A percentile compares a stretch with the other conserved stretches of the same genome.
Evolutionary conservation across 1,140 invertebrate genomes (phyloP).

Genomic region (Aphaenogaster ashmeadi): DNA sequence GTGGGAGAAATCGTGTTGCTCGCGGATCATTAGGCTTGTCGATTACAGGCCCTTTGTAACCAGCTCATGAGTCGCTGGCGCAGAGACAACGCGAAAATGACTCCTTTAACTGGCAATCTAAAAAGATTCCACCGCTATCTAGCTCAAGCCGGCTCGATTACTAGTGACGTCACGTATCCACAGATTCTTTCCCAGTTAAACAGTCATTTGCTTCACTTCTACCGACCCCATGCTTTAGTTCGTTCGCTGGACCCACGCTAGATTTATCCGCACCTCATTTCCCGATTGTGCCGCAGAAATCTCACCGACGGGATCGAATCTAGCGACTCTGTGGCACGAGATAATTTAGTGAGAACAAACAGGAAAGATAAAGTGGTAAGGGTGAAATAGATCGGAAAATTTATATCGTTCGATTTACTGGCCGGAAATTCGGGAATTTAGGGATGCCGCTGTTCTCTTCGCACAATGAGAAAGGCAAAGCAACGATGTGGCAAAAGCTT

Average conservation of each 20-base stretch:
- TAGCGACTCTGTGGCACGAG: constrained; percentile 9
- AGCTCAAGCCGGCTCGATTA: constrained; percentile 4
- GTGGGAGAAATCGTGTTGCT: background rate
- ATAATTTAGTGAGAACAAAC: constrained; percentile 20
- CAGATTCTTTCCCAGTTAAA: background rate
- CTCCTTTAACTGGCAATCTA: constrained; percentile 12
- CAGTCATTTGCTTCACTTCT: background rate
- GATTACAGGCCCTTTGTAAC: constrained; percentile 46
- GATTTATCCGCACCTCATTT: constrained; percentile 36
- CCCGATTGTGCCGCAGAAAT: constrained; percentile 19
- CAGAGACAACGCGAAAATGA: constrained; percentile 31
- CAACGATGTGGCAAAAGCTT: background rate
- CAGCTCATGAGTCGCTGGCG: background rate
- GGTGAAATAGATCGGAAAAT: constrained; percentile 55
- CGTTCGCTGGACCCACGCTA: background rate
- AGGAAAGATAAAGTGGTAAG: constrained; percentile 23
- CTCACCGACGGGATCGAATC: background rate
- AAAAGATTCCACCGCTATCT: constrained; percentile 19
- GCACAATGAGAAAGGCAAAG: background rate
- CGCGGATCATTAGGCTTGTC: constrained; percentile 57
- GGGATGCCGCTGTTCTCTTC: background rate
- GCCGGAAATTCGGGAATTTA: constrained; percentile 38
- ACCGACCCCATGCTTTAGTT: background rate
- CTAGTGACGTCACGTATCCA: background rate
- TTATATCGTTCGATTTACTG: constrained; percentile 59